A percentile compares a stretch with the other conserved stretches of the same genome.
phyloP scores from a whole-genome alignment of 2,888 invertebrate genomes.

The Pristionchus japonicus region DNA sequence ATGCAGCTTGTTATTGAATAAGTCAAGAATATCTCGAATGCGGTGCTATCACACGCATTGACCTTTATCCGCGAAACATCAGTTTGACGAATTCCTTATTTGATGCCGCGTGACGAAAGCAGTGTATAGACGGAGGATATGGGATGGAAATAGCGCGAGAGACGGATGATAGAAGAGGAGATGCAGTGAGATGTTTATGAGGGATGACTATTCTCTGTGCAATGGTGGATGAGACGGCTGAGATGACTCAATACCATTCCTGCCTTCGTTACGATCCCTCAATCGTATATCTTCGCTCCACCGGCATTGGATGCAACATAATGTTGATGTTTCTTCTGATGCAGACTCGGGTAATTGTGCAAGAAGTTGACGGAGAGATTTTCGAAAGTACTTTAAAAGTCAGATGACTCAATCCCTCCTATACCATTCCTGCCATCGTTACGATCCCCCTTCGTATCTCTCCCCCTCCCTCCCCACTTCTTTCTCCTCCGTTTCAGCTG shows the following conservation, averaged over 20 bases:
- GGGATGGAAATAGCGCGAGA: not conserved
- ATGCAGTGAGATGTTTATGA: constrained; percentile 32
- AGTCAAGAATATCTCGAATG: not conserved
- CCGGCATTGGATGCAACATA: no score
- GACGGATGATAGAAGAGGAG: not conserved
- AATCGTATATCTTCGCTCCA: not conserved
- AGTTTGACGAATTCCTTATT: not conserved
- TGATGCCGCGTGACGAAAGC: not conserved
- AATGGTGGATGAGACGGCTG: not conserved
- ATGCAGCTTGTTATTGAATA: no score
- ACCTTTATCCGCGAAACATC: not conserved
- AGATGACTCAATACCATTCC: constrained; percentile 10
- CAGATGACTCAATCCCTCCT: not conserved
- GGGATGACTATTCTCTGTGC: not conserved
- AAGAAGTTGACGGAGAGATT: no score
- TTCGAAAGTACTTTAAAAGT: no score
- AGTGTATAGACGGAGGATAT: not conserved
- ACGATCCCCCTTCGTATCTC: constrained; percentile 11
- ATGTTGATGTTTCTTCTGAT: no score
- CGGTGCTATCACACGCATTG: not conserved
- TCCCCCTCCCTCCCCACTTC: not conserved
- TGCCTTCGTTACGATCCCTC: not conserved
- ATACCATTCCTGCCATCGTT: not conserved
- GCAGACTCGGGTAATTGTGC: no score
- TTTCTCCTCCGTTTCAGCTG: constrained; percentile 27